Evolutionary conservation across 2,797 vertebrate species (phyloP), one percentile per base, ranked within the genome.

Genomic region (Anolis apletophallus): DNA sequence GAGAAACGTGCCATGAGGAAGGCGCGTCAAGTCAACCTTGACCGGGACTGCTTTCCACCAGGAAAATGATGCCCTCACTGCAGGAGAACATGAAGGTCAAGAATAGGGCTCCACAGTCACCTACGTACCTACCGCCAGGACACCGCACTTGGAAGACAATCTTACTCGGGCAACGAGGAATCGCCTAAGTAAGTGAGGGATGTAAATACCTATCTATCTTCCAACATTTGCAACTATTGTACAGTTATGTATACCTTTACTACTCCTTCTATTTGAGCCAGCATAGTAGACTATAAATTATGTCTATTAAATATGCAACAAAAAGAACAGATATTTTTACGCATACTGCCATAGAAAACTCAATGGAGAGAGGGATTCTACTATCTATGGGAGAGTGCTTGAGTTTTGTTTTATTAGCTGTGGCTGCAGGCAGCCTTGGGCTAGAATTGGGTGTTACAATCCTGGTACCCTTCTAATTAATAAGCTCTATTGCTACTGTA

Each of bases 401-500:
- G 93, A 93, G 81, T 93, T 96, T 94, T 94, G 88, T 91, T 94
- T 93, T 96, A 93, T 93, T 95, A 95, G 88, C 88, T 87, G 32
- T 94, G 94, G 94, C 95, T 95, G 77, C 88, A 92, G 91, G 91
- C 94, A 93, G 90, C 88, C 86, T 91, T 93, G 89, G 88, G 59
- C 23, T 75, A 40, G 71, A 96, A 95, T 90, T 90, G 92, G 71
- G 72, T 95, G 91, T 95, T 95, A 92, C 67, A 73, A 86, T 95
- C 89, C 88, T 92, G 85, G 90, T 94, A 89, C 92, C 94, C 93
- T 94, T 95, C 95, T 95, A 96, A 97, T 96, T 96, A 97, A 95
- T 96, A 96, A 95, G 94, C 96, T 94, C 95, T 96, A 95, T 94
- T 95, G 94, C 94, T 91, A 92, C 95, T 93, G 93, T 92, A 94